phyloP scores from a whole-genome alignment of 2,888 invertebrate species.

The Endomychus coccineus region DNA sequence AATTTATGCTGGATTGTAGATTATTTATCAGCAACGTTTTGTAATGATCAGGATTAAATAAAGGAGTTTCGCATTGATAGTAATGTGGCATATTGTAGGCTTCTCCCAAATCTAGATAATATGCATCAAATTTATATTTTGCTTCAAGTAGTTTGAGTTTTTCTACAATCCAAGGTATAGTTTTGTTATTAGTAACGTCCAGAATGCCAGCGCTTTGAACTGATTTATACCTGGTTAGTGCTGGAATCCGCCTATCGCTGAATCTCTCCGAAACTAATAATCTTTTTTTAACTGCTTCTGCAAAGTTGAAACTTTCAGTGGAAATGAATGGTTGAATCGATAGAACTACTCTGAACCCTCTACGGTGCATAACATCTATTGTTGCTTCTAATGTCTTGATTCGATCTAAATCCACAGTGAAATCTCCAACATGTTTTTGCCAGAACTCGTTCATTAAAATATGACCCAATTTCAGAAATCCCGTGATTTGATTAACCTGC shows the following conservation, averaged over 20 bases:
- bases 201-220: conserved; percentile 74
- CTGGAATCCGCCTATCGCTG: conserved; percentile 72
- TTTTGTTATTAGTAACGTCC: conserved; percentile 77
- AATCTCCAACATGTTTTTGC: conserved; percentile 80
- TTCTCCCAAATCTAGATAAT: conserved; percentile 74
- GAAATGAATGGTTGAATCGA: conserved; percentile 88
- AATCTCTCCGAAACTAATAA: conserved; percentile 74
- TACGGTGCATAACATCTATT: conserved; percentile 69
- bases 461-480: conserved; percentile 71
- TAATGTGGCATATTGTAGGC: conserved; percentile 83
- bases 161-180: conserved; percentile 68
- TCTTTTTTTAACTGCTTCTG: conserved; percentile 66
- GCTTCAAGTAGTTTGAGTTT: conserved; percentile 64
- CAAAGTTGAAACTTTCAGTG: conserved; percentile 76
- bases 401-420: conserved; percentile 67
- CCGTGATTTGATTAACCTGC: conserved; percentile 70
- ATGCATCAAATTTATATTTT: conserved; percentile 75
- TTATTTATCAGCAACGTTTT: conserved; percentile 64
- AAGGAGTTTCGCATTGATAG: conserved; percentile 65
- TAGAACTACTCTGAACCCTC: conserved; percentile 81
- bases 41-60: conserved; percentile 77
- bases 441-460: conserved; percentile 74
- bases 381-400: conserved; percentile 74
- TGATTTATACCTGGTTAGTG: conserved; percentile 74
- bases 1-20: conserved; percentile 54